Evolutionary conservation across 2,113 vertebrate species (phyloP).

Genomic region (Plestiodon gilberti): DNA sequence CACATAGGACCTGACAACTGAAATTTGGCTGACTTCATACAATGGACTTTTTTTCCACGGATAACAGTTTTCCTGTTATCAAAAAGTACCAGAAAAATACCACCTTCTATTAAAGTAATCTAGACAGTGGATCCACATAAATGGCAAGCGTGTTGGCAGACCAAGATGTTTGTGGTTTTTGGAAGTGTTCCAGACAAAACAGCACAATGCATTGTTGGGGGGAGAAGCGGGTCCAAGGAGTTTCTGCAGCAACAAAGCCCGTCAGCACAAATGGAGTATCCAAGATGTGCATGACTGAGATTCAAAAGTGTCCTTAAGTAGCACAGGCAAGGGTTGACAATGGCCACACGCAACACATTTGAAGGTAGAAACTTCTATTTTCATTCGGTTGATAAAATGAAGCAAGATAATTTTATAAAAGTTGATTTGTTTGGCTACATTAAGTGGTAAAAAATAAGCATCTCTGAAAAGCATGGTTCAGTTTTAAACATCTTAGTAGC

Average conservation of each 20-base stretch:
- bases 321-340: not conserved
- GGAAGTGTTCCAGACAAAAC: not conserved
- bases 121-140: not conserved
- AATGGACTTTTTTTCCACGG: constrained; percentile 2
- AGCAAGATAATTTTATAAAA: not conserved
- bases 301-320: not conserved
- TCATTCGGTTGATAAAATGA: not conserved
- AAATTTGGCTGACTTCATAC: too few relatives aligned
- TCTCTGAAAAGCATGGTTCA: not conserved
- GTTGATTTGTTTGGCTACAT: not conserved
- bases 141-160: not conserved
- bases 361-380: not conserved
- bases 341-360: not conserved
- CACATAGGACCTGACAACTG: constrained; percentile 24
- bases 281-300: not conserved
- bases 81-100: constrained; percentile 1
- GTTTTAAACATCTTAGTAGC: not conserved
- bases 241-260: not conserved
- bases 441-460: too few relatives aligned
- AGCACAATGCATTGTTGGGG: fast-evolving
- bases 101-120: not conserved
- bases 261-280: fast-evolving
- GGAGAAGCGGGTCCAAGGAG: not conserved
- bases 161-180: not conserved
- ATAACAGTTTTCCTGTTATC: constrained; percentile 3